Percentiles rank a stretch among this genome's conserved stretches.
phyloP scores from a whole-genome alignment of 1,140 invertebrate genomes.

The Lordiphosa mommai region DNA sequence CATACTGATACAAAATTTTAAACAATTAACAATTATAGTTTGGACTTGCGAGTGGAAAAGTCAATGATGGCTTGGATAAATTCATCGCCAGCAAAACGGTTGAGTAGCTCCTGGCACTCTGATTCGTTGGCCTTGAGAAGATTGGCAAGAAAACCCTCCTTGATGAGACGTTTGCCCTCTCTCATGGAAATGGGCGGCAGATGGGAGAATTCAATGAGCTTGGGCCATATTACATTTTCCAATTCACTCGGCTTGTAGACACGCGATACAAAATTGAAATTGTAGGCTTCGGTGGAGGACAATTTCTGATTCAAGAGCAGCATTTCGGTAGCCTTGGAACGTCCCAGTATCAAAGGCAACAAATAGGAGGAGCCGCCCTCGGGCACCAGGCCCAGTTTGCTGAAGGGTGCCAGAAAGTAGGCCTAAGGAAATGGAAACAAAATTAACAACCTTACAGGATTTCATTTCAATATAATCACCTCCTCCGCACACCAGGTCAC shows the following conservation, averaged over 20 bases:
- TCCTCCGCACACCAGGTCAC: conserved; percentile 91
- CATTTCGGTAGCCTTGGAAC: conserved; percentile 88
- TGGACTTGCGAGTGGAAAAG: conserved; percentile 57
- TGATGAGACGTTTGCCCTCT: conserved; percentile 53
- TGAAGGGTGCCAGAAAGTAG: conserved; percentile 93
- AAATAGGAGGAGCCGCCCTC: conserved; percentile 93
- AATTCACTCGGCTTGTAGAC: conserved; percentile 48
- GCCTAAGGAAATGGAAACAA: conserved; percentile 81
- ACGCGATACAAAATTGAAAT: conserved; percentile 83
- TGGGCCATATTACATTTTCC: conserved; percentile 58
- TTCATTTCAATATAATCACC: conserved; percentile 64
- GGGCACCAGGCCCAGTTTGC: conserved; percentile 87
- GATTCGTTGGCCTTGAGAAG: conserved; percentile 37
- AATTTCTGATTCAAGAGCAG: conserved; percentile 91
- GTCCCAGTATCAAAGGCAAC: conserved; percentile 91
- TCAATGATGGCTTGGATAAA: conserved; percentile 55
- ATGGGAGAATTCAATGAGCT: conserved; percentile 41
- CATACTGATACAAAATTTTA: background rate
- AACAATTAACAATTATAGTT: conserved; percentile 38
- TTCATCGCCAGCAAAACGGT: conserved; percentile 38
- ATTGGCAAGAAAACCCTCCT: conserved; percentile 23
- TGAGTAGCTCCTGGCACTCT: conserved; percentile 40
- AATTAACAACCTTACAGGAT: background rate
- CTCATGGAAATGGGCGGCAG: conserved; percentile 49
- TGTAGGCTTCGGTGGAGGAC: conserved; percentile 87